Base-by-base conservation (phyloP, 2,888 invertebrate species). In the Lithophane leautieri region DNA sequence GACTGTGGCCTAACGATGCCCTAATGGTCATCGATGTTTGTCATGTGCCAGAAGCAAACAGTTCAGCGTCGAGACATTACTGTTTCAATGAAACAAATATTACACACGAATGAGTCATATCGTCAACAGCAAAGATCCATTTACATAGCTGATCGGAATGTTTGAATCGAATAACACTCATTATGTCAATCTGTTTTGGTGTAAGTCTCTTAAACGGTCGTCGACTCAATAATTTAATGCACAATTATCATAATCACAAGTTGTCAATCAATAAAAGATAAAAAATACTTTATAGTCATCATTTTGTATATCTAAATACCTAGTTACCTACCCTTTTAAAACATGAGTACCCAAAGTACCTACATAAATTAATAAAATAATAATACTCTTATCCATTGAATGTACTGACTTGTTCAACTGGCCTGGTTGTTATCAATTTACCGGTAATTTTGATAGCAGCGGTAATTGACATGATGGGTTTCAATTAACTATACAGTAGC, bases 1-100 rank as follows among this genome's bases (percentile, higher is more conserved):
- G 72, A 76, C 76, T 78, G 65, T 69, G 40, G 75, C 77, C 88
- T 85, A 88, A 86, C 83, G 88, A 89, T 83, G 78, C 75, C 73
- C 52, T 91, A 91, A 90, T 90, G 88, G 86, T 84, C 83, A 79
- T 82, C 63, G 66, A 62, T 80, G 73, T 88, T 87, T 86, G 82
- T 76, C 65, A 67, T 82, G 69, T 70, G 60, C 34, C 70, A 68
- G 67, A 83, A 74, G 75, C 80, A 82, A 82, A 86, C 77, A 81
- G 79, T 79, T 76, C 40, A 67, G 12, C 74, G 56, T 47, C 52
- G 58, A 67, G 50, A 54, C 70, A 79, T 79, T 76, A 84, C 52
- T 44, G 66, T 73, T 79, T 65, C 60, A 82, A 66, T 79, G 65
- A 62, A 65, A 65, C 40, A 71, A 78, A 78, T 22, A 76, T 67